Conservation (phyloP, 2,888 invertebrate species). For the Meandrusa payeni region DNA sequence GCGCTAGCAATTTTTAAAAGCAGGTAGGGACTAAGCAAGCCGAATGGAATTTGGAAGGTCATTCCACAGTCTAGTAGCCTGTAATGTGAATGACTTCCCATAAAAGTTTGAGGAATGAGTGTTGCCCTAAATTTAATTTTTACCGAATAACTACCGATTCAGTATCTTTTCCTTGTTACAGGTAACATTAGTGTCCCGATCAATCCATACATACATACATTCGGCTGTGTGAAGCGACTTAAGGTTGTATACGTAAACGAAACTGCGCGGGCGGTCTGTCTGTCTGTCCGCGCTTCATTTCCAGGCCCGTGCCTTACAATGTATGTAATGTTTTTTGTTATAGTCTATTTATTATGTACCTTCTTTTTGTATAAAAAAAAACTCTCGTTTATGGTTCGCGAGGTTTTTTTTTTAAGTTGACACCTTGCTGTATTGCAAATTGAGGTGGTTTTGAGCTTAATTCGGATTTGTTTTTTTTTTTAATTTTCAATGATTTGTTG, state of each 20-base stretch:
- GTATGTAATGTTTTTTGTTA: slow-evolving; percentile 34
- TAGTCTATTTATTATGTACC: slow-evolving; percentile 23
- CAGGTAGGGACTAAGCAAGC: no score
- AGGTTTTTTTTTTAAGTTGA: slow-evolving; percentile 12
- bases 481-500: no score
- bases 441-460: not conserved
- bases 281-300: slow-evolving; percentile 10
- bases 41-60: no score
- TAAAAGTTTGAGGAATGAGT: no score
- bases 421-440: slow-evolving; percentile 13
- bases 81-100: no score
- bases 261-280: no score
- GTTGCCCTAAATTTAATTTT: no score
- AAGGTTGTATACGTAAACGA: slow-evolving; percentile 19
- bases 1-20: no score
- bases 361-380: slow-evolving; percentile 7
- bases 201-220: slow-evolving; percentile 6
- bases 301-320: slow-evolving; percentile 41
- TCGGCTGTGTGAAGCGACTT: slow-evolving; percentile 20
- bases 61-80: no score
- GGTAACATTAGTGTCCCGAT: slow-evolving; percentile 21
- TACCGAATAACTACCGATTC: not conserved
- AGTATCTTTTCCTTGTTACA: slow-evolving; percentile 15
- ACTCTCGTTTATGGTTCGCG: slow-evolving; percentile 16
- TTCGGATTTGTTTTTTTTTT: no score